Evolutionary conservation across 2,113 vertebrate species (phyloP).

Genomic region (Elephas maximus): DNA sequence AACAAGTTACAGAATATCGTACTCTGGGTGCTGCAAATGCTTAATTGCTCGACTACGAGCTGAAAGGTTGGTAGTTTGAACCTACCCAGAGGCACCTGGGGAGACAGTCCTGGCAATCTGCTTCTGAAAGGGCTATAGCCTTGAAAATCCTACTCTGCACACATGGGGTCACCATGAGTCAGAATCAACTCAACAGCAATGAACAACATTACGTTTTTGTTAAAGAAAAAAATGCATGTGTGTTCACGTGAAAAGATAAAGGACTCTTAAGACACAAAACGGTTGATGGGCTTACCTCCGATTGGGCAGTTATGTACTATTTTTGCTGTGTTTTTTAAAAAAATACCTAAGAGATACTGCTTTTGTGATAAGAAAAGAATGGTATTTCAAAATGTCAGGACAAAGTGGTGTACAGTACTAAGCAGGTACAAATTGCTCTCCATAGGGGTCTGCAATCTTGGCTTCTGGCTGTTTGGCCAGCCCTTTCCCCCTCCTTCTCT

Average conservation of each 20-base stretch:
- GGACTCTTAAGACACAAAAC: background rate
- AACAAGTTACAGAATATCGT: background rate
- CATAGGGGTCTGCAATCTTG: background rate
- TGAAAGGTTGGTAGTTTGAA: background rate
- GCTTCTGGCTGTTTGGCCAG: background rate
- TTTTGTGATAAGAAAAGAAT: background rate
- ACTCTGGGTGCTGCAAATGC: background rate
- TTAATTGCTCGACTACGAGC: too few relatives aligned
- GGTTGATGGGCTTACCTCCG: background rate
- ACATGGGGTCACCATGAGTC: too few relatives aligned
- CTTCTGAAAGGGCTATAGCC: background rate
- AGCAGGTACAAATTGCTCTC: background rate
- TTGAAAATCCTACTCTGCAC: background rate
- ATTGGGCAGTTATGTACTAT: background rate
- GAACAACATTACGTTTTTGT: background rate
- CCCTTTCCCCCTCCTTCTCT: background rate
- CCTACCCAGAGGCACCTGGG: background rate
- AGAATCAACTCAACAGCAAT: too few relatives aligned
- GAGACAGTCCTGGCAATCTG: background rate
- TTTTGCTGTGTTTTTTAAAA: constrained; percentile 20
- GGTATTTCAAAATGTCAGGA: background rate
- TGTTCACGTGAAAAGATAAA: background rate
- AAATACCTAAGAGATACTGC: background rate
- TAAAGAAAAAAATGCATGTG: background rate
- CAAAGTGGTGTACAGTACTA: background rate